Evolutionary conservation across 2,888 invertebrate genomes (phyloP).

Genomic region (Eumerus sabulonum): DNA sequence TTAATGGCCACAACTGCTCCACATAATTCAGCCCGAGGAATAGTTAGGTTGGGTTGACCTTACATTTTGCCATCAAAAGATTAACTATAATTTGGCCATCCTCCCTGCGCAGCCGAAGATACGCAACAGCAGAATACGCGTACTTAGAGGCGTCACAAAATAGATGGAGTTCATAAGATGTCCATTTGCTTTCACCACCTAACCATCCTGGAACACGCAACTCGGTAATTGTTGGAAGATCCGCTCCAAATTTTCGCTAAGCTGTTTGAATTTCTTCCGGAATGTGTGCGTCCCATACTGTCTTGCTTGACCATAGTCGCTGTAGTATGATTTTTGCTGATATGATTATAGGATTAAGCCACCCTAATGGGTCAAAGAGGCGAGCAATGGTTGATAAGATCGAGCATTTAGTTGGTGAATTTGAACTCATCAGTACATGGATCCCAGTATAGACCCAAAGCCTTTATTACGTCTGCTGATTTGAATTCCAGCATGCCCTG

Average conservation of each 20-base stretch:
- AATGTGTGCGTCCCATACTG: neutral
- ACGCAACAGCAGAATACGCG: slow-evolving; percentile 1
- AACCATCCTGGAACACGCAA: slow-evolving; percentile 2
- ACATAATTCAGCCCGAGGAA: slow-evolving; percentile 19
- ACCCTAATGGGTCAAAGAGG: no score
- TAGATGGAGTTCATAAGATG: neutral
- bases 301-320: slow-evolving; percentile 7
- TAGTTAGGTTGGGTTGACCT: slow-evolving; percentile 11
- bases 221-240: slow-evolving; percentile 1
- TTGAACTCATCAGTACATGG: slow-evolving; percentile 21
- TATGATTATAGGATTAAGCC: no score
- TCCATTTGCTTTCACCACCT: neutral
- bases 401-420: slow-evolving; percentile 25
- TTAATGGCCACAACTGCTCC: slow-evolving; percentile 12
- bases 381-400: slow-evolving; percentile 40
- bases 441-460: slow-evolving; percentile 36
- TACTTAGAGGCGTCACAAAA: slow-evolving; percentile 12
- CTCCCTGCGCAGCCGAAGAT: neutral
- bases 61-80: slow-evolving; percentile 20
- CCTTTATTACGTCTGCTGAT: neutral
- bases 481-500: slow-evolving; percentile 20
- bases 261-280: neutral
- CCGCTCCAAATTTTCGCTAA: slow-evolving; percentile 4
- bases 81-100: neutral
- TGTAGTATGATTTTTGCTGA: no score